These are phyloP conservation scores for Eleutherodactylus coqui DNA, from an alignment of 2,797 vertebrate genomes.

Conservation along the genomic window DNA sequence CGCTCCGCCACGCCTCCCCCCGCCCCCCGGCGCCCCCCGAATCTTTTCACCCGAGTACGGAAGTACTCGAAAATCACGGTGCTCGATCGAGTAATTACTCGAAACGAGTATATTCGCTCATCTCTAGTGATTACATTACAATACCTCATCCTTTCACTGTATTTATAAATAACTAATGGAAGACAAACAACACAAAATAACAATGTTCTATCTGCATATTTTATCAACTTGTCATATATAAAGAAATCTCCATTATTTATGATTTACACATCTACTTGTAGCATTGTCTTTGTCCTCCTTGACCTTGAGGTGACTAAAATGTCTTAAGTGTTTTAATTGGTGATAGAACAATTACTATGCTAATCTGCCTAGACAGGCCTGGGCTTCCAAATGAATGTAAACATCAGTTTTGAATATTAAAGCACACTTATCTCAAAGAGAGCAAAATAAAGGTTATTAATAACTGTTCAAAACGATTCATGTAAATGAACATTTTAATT, in stretches of 20 bases:
- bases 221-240: constrained; percentile 37
- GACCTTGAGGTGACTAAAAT: constrained; percentile 61
- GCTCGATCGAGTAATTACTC: no score
- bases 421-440: constrained; percentile 64
- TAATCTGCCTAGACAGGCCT: constrained; percentile 66
- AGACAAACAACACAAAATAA: not conserved
- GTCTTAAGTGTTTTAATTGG: constrained; percentile 65
- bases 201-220: not conserved
- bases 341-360: constrained; percentile 64
- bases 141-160: not conserved
- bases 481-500: not conserved
- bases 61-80: no score
- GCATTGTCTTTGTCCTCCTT: constrained; percentile 52
- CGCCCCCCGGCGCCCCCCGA: no score
- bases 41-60: no score
- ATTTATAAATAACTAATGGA: not conserved
- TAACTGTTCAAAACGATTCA: constrained; percentile 2
- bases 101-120: no score
- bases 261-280: constrained; percentile 55
- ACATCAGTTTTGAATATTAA: constrained; percentile 67
- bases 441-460: not conserved
- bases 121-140: constrained; percentile 4
- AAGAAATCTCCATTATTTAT: constrained; percentile 61
- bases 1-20: no score
- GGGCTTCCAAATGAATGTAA: constrained; percentile 66